Conservation (phyloP, 1,140 invertebrate genomes). For the Aphelenchoides avenae region DNA sequence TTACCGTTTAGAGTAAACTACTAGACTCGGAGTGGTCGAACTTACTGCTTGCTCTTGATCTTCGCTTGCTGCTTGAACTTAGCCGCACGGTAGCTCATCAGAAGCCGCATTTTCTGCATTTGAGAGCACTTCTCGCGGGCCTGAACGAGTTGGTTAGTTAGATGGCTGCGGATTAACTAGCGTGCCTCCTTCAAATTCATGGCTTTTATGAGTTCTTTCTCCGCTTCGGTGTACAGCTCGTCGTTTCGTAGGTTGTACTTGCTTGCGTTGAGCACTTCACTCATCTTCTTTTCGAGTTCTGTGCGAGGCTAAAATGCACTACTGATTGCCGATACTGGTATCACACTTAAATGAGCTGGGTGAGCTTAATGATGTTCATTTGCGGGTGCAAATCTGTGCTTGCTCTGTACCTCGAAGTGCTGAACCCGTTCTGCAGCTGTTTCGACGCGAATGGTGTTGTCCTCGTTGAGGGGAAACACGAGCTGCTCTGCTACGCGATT, state of each 20-base stretch:
- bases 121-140: conserved; percentile 60
- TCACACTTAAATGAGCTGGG: conserved; percentile 11
- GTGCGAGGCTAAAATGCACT: conserved; percentile 64
- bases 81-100: conserved; percentile 67
- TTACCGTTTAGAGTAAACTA: not conserved
- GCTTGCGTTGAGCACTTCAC: conserved; percentile 64
- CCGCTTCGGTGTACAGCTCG: conserved; percentile 62
- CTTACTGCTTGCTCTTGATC: conserved; percentile 70
- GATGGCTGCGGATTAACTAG: conserved; percentile 5
- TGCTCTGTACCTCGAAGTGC: conserved; percentile 27
- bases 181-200: conserved; percentile 75
- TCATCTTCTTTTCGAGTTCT: conserved; percentile 66
- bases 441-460: conserved; percentile 58
- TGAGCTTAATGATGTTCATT: too few relatives aligned
- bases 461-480: conserved; percentile 71
- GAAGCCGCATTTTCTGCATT: conserved; percentile 73
- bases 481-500: conserved; percentile 74
- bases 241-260: conserved; percentile 60
- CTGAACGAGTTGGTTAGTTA: conserved; percentile 42
- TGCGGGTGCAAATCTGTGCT: too few relatives aligned
- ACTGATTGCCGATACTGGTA: not conserved
- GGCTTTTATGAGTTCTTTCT: conserved; percentile 62
- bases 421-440: conserved; percentile 64
- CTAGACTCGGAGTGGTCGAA: conserved; percentile 38
- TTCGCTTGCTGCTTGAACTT: conserved; percentile 66